Evolutionary conservation across 2,888 invertebrate genomes (phyloP).

Genomic region (Lasioglossum leucozonium): DNA sequence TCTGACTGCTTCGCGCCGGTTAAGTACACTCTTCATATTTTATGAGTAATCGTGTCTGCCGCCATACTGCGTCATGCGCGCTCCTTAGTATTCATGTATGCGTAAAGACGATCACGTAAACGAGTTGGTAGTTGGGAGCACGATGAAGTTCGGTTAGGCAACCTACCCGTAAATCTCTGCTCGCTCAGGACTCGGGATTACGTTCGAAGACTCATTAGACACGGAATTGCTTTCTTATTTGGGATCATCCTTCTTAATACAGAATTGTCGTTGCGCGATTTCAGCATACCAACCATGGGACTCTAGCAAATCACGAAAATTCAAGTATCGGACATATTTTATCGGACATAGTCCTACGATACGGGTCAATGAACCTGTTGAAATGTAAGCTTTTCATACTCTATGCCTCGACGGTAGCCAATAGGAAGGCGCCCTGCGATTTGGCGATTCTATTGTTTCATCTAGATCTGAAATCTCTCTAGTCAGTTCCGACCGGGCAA

Average conservation of each 20-base stretch:
- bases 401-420: too few relatives aligned
- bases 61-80: constrained; percentile 31
- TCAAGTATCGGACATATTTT: too few relatives aligned
- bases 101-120: constrained; percentile 62
- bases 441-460: too few relatives aligned
- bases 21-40: constrained; percentile 20
- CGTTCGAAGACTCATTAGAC: constrained; percentile 54
- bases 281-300: background rate
- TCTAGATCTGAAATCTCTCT: too few relatives aligned
- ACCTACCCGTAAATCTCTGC: constrained; percentile 57
- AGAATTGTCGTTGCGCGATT: constrained; percentile 23
- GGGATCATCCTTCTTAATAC: constrained; percentile 50
- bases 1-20: constrained; percentile 5
- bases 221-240: constrained; percentile 54
- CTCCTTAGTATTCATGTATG: constrained; percentile 56
- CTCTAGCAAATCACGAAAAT: too few relatives aligned
- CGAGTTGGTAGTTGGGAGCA: constrained; percentile 53
- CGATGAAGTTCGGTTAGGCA: constrained; percentile 54
- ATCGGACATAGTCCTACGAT: too few relatives aligned
- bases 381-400: too few relatives aligned
- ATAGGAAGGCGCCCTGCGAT: too few relatives aligned
- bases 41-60: constrained; percentile 39
- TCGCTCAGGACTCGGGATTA: constrained; percentile 58
- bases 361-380: too few relatives aligned
- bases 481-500: too few relatives aligned